A percentile compares a stretch with the other conserved stretches of the same genome.
Evolutionary conservation across 2,888 invertebrate species (phyloP).

Genomic region (Diloba caeruleocephala): DNA sequence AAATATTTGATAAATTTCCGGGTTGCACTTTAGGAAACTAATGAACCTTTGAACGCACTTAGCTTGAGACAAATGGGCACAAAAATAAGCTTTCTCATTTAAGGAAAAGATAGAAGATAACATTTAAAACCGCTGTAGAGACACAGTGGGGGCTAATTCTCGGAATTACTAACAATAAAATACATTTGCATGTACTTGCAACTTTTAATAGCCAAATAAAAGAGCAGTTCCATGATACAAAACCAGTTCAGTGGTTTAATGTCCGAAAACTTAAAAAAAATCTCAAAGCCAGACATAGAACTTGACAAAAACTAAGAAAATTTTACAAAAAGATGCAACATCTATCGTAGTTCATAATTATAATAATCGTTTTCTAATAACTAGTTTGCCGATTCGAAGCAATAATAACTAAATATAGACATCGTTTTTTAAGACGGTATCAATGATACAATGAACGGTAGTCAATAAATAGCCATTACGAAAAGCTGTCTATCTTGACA

Average conservation of each 20-base stretch:
- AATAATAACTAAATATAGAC: conserved; percentile 47
- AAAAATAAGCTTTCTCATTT: conserved; percentile 31
- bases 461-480: conserved; percentile 56
- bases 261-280: conserved; percentile 35
- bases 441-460: conserved; percentile 48
- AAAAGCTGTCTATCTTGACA: conserved; percentile 62
- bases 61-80: conserved; percentile 1
- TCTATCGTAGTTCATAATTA: conserved; percentile 41
- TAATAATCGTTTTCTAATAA: conserved; percentile 52
- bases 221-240: conserved; percentile 38
- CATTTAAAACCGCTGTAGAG: conserved; percentile 27
- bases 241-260: conserved; percentile 44
- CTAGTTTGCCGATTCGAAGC: conserved; percentile 35
- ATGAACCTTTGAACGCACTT: neutral
- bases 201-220: conserved; percentile 48
- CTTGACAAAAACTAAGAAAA: conserved; percentile 28
- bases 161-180: conserved; percentile 46
- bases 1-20: conserved; percentile 7
- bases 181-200: conserved; percentile 44
- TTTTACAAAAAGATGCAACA: conserved; percentile 35
- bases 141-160: conserved; percentile 26
- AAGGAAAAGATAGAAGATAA: conserved; percentile 37
- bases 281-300: conserved; percentile 36
- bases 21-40: conserved; percentile 4
- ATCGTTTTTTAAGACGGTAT: conserved; percentile 48